Percentiles rank a stretch among this genome's conserved stretches.
These are phyloP conservation scores for Pao palembangensis DNA, from an alignment of 2,113 vertebrate species.

Conservation along the genomic window DNA sequence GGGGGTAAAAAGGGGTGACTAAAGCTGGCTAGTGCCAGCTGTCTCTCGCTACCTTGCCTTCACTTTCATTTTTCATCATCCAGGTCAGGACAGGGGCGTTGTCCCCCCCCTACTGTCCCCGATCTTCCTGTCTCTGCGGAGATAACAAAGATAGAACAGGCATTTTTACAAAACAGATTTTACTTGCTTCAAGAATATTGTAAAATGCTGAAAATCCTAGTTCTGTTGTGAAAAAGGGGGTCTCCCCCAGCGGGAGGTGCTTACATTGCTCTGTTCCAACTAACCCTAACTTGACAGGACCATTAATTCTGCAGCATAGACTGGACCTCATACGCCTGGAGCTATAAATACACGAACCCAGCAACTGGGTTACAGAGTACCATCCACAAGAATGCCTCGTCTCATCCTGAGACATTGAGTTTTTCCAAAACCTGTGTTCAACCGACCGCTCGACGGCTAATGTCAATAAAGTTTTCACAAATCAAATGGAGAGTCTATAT, in stretches of 20 bases:
- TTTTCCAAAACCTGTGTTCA: background rate
- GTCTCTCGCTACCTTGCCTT: slow-evolving; percentile 45
- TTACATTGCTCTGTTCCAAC: slow-evolving; percentile 33
- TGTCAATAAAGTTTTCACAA: too few species aligned
- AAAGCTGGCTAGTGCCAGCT: slow-evolving; percentile 44
- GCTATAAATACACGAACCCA: slow-evolving; percentile 72
- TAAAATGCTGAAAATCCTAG: slow-evolving; percentile 7
- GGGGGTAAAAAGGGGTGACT: slow-evolving; percentile 57
- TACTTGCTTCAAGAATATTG: too few species aligned
- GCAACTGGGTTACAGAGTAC: slow-evolving; percentile 70
- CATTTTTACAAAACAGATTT: too few species aligned
- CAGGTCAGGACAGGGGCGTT: slow-evolving; percentile 69
- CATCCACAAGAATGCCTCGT: slow-evolving; percentile 47
- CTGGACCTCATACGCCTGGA: slow-evolving; percentile 66
- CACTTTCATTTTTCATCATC: slow-evolving; percentile 42
- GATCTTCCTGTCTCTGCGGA: slow-evolving; percentile 76
- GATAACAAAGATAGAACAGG: slow-evolving; percentile 28
- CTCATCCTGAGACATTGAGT: slow-evolving; percentile 7
- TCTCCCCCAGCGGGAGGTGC: slow-evolving; percentile 52
- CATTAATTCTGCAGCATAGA: slow-evolving; percentile 67
- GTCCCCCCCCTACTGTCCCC: slow-evolving; percentile 74
- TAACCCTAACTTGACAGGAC: slow-evolving; percentile 54
- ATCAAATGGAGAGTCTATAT: too few species aligned
- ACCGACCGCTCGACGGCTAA: too few species aligned
- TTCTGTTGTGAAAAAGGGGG: slow-evolving; percentile 43